Evolutionary conservation across 2,113 vertebrate genomes (phyloP).

Genomic region (Lipophrys pholis): DNA sequence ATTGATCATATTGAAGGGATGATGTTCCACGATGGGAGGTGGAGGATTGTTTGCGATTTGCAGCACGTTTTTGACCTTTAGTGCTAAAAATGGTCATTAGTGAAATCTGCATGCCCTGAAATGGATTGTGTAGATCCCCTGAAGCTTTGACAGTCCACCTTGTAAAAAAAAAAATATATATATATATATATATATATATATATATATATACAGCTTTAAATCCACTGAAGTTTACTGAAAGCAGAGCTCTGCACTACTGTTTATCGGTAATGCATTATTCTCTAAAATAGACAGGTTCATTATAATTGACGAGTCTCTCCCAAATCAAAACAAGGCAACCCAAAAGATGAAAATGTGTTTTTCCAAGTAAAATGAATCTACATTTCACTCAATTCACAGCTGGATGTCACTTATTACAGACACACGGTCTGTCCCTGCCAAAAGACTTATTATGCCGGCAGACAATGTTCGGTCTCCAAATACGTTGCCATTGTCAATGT

Average conservation of each 20-base stretch:
- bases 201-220: too few species aligned
- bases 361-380: slow-evolving; percentile 25
- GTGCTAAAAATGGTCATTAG: too few species aligned
- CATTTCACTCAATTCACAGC: slow-evolving; percentile 28
- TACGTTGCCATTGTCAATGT: slow-evolving; percentile 16
- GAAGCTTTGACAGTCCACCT: too few species aligned
- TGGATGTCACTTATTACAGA: slow-evolving; percentile 16
- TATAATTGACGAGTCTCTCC: neutral
- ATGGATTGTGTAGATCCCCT: too few species aligned
- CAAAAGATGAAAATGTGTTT: slow-evolving; percentile 4
- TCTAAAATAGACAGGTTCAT: neutral
- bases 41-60: too few species aligned
- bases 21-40: too few species aligned
- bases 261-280: neutral
- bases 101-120: too few species aligned
- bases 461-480: slow-evolving; percentile 17
- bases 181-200: too few species aligned
- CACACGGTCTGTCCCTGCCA: neutral
- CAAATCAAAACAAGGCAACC: slow-evolving; percentile 6
- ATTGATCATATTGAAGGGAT: too few species aligned
- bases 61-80: too few species aligned
- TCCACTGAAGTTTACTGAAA: too few species aligned
- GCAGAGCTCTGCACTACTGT: neutral
- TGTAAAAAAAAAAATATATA: too few species aligned
- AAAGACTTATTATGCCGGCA: slow-evolving; percentile 5